Percentiles rank a stretch among this genome's conserved stretches.
phyloP scores from a whole-genome alignment of 2,888 invertebrate genomes.

The Nezara viridula region DNA sequence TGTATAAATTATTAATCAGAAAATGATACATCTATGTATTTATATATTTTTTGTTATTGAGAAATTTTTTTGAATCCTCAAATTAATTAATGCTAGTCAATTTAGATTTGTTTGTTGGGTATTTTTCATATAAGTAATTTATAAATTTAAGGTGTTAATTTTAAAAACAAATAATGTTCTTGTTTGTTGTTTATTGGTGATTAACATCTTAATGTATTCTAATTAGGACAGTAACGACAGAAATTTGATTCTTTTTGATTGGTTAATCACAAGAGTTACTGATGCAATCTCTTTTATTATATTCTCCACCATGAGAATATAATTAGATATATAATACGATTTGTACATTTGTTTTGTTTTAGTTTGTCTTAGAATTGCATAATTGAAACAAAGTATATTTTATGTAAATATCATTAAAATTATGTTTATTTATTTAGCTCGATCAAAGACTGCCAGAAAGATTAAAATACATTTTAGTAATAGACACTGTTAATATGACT shows the following conservation, averaged over 20 bases:
- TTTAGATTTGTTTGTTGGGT: neutral
- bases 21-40: neutral
- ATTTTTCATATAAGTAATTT: neutral
- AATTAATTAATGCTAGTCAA: slow-evolving; percentile 1
- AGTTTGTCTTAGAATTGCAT: neutral
- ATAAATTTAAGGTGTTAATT: neutral
- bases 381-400: neutral
- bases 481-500: neutral
- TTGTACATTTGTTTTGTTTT: neutral
- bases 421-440: neutral
- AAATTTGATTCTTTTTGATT: neutral
- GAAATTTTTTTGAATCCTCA: neutral
- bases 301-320: neutral
- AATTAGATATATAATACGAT: neutral
- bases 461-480: neutral
- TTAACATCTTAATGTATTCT: neutral
- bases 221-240: neutral
- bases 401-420: neutral
- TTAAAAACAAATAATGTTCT: neutral
- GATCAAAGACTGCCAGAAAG: neutral
- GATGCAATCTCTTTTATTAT: neutral
- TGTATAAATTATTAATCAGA: neutral
- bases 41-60: neutral
- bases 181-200: neutral
- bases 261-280: neutral